phyloP scores from a whole-genome alignment of 2,113 vertebrate genomes.

The Accipiter cooperii region DNA sequence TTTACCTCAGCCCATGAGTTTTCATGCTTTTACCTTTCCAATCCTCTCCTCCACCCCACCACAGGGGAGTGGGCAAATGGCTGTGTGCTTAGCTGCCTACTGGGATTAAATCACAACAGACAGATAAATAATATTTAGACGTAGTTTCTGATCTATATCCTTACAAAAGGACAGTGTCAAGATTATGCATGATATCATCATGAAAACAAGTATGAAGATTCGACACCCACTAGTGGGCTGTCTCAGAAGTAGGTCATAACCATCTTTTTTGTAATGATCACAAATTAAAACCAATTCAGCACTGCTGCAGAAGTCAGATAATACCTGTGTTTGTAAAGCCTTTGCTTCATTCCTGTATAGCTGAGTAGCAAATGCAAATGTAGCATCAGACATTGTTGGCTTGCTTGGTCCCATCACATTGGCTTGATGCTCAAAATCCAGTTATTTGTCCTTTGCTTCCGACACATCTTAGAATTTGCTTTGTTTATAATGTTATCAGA shows the following conservation, averaged over 20 bases:
- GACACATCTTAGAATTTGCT: not conserved
- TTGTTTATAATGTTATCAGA: not conserved
- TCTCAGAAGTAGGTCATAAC: not conserved
- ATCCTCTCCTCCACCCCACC: not conserved
- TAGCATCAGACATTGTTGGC: not conserved
- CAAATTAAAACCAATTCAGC: not conserved
- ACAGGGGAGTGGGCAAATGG: fast-evolving
- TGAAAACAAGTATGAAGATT: not conserved
- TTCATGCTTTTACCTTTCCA: not conserved
- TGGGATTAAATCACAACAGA: not conserved
- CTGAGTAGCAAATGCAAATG: not conserved
- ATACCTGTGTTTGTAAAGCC: conserved; percentile 61
- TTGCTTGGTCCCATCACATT: conserved; percentile 32
- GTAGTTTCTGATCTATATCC: not conserved
- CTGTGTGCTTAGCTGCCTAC: not conserved
- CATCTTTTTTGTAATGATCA: not conserved
- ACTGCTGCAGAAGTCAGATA: not conserved
- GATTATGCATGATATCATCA: not conserved
- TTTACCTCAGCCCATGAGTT: not conserved
- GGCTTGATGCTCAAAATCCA: not conserved
- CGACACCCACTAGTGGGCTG: not conserved
- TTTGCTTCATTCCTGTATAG: not conserved
- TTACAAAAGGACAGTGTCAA: not conserved
- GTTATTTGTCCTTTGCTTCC: not conserved
- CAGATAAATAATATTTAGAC: not conserved